Percentiles rank a stretch among this genome's conserved stretches.
phyloP scores from a whole-genome alignment of 2,113 vertebrate genomes.

The Aix galericulata region DNA sequence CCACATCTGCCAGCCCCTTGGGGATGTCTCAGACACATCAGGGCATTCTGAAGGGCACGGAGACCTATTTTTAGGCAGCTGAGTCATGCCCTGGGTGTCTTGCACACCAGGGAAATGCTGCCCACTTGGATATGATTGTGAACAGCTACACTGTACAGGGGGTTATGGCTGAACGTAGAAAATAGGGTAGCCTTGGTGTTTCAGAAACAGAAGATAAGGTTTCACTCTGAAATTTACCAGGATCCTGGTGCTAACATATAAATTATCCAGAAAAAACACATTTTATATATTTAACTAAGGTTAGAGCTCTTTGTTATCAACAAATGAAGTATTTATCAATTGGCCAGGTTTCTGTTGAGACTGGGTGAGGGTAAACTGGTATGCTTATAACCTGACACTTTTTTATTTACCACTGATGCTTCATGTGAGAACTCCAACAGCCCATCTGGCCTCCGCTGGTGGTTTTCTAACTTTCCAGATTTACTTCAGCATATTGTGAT shows the following conservation, averaged over 20 bases:
- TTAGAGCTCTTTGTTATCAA: constrained; percentile 3
- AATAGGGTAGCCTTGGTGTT: not conserved
- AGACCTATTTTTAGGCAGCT: not conserved
- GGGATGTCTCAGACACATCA: not conserved
- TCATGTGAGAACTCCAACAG: constrained; percentile 55
- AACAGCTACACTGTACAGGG: accelerated
- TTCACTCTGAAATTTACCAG: constrained; percentile 26
- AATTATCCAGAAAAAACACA: constrained; percentile 7
- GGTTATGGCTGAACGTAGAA: not conserved
- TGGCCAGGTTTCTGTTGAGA: constrained; percentile 1
- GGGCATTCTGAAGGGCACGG: not conserved
- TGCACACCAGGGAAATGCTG: not conserved
- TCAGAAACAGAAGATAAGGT: constrained; percentile 18
- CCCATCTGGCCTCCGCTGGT: constrained; percentile 67
- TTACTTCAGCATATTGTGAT: constrained; percentile 54
- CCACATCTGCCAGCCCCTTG: not conserved
- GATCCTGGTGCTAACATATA: not conserved
- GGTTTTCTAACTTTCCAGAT: constrained; percentile 67
- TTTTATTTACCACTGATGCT: constrained; percentile 17
- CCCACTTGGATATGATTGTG: not conserved
- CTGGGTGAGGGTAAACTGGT: not conserved
- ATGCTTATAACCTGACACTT: constrained; percentile 16
- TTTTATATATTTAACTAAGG: not conserved
- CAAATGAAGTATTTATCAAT: constrained; percentile 4
- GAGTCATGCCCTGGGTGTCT: not conserved